Conservation (phyloP, 1,140 invertebrate genomes). For the Helicoverpa armigera region DNA sequence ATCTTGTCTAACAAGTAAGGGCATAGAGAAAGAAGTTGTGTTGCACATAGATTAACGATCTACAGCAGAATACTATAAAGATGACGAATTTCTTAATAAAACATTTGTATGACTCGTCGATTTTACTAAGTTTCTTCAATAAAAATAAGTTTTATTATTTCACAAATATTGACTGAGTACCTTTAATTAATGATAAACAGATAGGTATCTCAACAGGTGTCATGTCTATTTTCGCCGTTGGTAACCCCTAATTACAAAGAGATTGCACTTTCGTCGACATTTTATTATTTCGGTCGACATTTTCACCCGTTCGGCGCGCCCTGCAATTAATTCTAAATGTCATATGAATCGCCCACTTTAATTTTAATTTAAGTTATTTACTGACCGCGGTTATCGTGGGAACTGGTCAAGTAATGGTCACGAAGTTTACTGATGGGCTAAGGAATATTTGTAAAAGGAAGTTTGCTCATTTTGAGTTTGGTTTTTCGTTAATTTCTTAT, state of each 20-base stretch:
- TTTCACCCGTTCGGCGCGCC: slow-evolving; percentile 49
- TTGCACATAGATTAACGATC: no score
- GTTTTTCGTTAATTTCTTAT: no score
- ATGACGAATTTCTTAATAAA: no score
- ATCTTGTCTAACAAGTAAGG: no score
- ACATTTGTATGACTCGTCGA: no score
- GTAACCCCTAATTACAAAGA: slow-evolving; percentile 47
- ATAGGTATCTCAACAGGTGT: slow-evolving; percentile 14
- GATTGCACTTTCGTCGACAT: slow-evolving; percentile 50
- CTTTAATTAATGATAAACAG: not conserved
- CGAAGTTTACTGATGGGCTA: slow-evolving; percentile 5
- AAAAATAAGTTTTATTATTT: no score
- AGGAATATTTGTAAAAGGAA: not conserved
- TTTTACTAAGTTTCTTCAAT: no score
- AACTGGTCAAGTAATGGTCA: slow-evolving; percentile 15
- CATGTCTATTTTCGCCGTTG: slow-evolving; percentile 30
- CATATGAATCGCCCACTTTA: slow-evolving; percentile 50
- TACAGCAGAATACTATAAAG: no score
- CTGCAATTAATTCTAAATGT: slow-evolving; percentile 53
- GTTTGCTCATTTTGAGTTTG: no score
- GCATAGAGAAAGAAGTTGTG: no score
- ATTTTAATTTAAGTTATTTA: slow-evolving; percentile 48
- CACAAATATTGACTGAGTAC: not conserved
- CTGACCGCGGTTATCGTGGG: slow-evolving; percentile 41
- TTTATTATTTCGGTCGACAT: slow-evolving; percentile 51